Evolutionary conservation across 2,797 vertebrate genomes (phyloP).

Genomic region (Echeneis naucrates): DNA sequence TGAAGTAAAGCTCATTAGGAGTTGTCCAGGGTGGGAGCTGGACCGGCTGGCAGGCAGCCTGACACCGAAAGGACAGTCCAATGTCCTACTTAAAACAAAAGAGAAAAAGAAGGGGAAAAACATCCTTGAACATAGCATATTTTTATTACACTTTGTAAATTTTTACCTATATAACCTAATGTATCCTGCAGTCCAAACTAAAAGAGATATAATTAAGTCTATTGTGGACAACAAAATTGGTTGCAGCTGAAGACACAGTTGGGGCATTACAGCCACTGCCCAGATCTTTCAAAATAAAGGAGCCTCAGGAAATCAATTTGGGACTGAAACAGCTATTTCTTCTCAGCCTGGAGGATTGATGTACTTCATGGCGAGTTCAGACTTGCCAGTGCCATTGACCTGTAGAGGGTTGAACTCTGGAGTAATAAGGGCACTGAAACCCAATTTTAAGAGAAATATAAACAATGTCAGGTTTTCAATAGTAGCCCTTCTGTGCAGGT

Average conservation of each 20-base stretch:
- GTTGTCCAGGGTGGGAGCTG: background rate
- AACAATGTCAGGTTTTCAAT: background rate
- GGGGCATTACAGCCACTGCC: background rate
- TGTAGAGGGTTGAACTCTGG: background rate
- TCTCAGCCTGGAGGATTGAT: conserved; percentile 38
- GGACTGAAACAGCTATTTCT: conserved; percentile 31
- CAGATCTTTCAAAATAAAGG: conserved; percentile 1
- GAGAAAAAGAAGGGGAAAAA: background rate
- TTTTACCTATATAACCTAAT: background rate
- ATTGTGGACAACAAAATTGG: background rate
- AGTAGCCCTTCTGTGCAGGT: background rate
- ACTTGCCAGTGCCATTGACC: conserved; percentile 37
- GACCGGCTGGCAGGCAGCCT: conserved; percentile 16
- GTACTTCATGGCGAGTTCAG: conserved; percentile 34
- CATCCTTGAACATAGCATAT: background rate
- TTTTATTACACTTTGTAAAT: conserved; percentile 2
- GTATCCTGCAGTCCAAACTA: background rate
- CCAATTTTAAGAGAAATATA: conserved; percentile 6
- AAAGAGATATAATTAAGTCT: background rate
- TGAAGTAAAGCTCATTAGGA: conserved; percentile 26
- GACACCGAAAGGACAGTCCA: conserved; percentile 9
- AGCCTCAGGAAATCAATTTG: conserved; percentile 42
- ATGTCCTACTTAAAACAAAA: conserved; percentile 28
- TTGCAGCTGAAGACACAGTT: background rate
- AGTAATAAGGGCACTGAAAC: conserved; percentile 4